A percentile compares a stretch with the other conserved stretches of the same genome.
Conservation (phyloP, 2,797 vertebrate genomes). For the Eospalax fontanierii region DNA sequence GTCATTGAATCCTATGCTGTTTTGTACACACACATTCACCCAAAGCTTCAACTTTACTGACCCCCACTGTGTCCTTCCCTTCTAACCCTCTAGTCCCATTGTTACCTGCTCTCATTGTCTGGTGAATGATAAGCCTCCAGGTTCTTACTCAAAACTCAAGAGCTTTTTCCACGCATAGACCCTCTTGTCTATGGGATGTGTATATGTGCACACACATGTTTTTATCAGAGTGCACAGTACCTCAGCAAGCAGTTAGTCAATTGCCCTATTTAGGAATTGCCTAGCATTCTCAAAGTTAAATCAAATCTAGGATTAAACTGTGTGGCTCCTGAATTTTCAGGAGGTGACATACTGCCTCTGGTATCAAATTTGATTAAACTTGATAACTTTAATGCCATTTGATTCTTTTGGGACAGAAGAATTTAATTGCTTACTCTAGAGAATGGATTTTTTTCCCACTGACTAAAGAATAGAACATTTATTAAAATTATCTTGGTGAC, state of each 20-base stretch:
- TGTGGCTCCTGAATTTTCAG: conserved; percentile 66
- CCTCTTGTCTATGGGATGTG: background rate
- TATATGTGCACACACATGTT: background rate
- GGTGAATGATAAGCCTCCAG: conserved; percentile 1
- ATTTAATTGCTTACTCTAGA: conserved; percentile 73
- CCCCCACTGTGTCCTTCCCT: background rate
- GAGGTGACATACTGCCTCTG: conserved; percentile 48
- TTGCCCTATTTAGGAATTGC: conserved; percentile 40
- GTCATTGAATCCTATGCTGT: background rate
- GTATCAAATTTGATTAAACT: conserved; percentile 76
- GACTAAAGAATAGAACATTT: conserved; percentile 66
- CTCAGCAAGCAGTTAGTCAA: conserved; percentile 24
- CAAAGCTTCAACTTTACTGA: conserved; percentile 48
- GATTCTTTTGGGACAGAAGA: conserved; percentile 63
- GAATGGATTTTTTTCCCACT: conserved; percentile 39
- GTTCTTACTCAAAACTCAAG: conserved; percentile 20
- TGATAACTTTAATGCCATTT: conserved; percentile 70
- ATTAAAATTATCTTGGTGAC: conserved; percentile 64
- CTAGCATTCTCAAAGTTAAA: conserved; percentile 44
- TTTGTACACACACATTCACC: background rate
- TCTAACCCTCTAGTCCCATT: background rate
- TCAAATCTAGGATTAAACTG: conserved; percentile 53
- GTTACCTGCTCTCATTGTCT: background rate
- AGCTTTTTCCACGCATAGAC: background rate
- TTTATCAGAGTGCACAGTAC: background rate